Conservation (phyloP, 2,113 vertebrate genomes). For the Capreolus pygargus region DNA sequence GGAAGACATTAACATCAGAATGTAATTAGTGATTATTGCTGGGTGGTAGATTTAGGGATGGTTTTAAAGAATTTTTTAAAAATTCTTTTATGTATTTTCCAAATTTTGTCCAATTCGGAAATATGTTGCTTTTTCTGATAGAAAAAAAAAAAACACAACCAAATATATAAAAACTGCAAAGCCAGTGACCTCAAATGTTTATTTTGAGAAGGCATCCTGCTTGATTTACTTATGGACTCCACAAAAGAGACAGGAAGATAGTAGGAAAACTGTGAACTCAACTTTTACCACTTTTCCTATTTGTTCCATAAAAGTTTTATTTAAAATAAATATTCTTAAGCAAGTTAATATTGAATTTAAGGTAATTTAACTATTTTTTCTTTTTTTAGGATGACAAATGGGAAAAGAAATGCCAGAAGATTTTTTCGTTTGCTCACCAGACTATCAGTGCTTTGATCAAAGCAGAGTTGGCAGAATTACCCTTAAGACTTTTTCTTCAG, state of each 20-base stretch:
- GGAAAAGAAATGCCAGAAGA: conserved; percentile 99
- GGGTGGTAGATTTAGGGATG: background rate
- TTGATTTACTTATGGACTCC: background rate
- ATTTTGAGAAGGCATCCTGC: background rate
- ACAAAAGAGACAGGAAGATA: background rate
- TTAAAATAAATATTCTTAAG: background rate
- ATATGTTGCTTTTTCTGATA: conserved; percentile 15
- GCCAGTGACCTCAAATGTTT: background rate
- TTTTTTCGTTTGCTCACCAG: conserved; percentile 98
- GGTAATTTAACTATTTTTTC: background rate
- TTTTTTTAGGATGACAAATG: conserved; percentile 94
- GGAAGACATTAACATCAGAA: background rate
- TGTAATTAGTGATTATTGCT: background rate
- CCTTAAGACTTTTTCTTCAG: conserved; percentile 96
- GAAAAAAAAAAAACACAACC: background rate
- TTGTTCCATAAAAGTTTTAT: background rate
- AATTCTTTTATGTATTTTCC: background rate
- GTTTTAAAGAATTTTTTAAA: background rate
- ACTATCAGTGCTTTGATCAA: conserved; percentile 98
- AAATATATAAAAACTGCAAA: background rate
- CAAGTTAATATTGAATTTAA: background rate
- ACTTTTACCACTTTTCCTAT: background rate
- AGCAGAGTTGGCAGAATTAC: conserved; percentile 95
- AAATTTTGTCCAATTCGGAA: background rate
- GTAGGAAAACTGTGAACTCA: background rate